phyloP scores from a whole-genome alignment of 35 echinoderm and acorn worm species.

The Apostichopus californicus region DNA sequence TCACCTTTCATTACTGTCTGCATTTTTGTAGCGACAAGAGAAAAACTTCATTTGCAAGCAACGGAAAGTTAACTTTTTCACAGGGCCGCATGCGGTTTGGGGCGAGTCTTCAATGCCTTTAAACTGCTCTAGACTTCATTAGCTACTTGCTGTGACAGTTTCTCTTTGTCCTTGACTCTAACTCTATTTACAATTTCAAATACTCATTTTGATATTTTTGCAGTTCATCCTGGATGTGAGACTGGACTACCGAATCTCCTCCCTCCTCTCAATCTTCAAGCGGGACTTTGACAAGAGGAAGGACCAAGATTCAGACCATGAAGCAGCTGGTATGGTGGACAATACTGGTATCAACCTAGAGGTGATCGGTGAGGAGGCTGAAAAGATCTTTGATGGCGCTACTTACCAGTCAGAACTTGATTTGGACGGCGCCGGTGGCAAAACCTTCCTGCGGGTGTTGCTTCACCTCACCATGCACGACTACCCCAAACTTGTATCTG shows the following conservation, averaged over 20 bases:
- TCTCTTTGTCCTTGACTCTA: too few species aligned
- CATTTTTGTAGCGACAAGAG: too few species aligned
- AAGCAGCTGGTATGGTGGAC: constrained; percentile 43
- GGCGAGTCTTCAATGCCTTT: too few species aligned
- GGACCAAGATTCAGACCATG: constrained; percentile 17
- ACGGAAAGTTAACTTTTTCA: too few species aligned
- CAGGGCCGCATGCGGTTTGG: too few species aligned
- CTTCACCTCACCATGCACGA: constrained; percentile 99
- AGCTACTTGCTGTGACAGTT: too few species aligned
- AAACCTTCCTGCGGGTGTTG: constrained; percentile 91
- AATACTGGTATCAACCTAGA: constrained; percentile 88
- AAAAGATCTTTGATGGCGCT: constrained; percentile 90
- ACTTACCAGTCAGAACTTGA: constrained; percentile 80
- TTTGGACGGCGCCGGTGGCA: constrained; percentile 88
- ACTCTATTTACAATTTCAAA: not conserved
- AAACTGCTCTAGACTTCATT: too few species aligned
- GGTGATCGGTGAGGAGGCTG: constrained; percentile 90
- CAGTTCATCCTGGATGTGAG: constrained; percentile 97
- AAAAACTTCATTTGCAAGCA: too few species aligned
- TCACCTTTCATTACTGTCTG: too few species aligned
- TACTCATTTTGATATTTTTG: constrained; percentile 14
- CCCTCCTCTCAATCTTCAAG: constrained; percentile 98
- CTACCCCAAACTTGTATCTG: constrained; percentile 92
- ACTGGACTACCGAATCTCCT: constrained; percentile 97
- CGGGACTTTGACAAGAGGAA: constrained; percentile 94